Percentiles rank a stretch among this genome's conserved stretches.
Evolutionary conservation across 2,888 invertebrate species (phyloP).

Genomic region (Phorcus lineatus): DNA sequence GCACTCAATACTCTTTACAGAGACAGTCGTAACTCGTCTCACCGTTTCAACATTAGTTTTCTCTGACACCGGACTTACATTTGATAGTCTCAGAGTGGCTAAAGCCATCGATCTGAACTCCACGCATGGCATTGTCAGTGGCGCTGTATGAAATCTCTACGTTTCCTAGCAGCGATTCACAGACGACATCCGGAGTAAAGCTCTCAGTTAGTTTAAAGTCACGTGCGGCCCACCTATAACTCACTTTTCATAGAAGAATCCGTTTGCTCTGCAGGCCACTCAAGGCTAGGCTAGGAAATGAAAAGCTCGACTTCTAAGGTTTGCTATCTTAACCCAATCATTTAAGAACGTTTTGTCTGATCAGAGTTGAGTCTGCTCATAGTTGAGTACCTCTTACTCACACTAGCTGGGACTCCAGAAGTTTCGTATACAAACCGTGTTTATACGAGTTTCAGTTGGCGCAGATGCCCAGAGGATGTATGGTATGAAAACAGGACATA

Average conservation of each 20-base stretch:
- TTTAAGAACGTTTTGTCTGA: constrained; percentile 10
- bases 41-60: constrained; percentile 16
- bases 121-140: background rate
- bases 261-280: constrained; percentile 7
- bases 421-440: too few relatives aligned
- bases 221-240: background rate
- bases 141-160: background rate
- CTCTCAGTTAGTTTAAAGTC: background rate
- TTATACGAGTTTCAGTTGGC: too few relatives aligned
- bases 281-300: background rate
- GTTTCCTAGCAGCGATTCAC: background rate
- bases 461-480: too few relatives aligned
- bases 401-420: too few relatives aligned
- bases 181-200: constrained; percentile 5
- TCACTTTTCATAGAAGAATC: background rate
- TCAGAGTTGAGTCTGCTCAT: background rate
- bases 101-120: background rate
- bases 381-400: too few relatives aligned
- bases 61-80: constrained; percentile 16
- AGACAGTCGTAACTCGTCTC: background rate
- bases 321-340: constrained; percentile 11
- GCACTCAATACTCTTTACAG: background rate
- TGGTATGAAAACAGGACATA: too few relatives aligned
- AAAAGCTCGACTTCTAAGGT: background rate
- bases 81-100: background rate